Conservation (phyloP, 2,888 invertebrate genomes). For the Yponomeuta plumbellus region DNA sequence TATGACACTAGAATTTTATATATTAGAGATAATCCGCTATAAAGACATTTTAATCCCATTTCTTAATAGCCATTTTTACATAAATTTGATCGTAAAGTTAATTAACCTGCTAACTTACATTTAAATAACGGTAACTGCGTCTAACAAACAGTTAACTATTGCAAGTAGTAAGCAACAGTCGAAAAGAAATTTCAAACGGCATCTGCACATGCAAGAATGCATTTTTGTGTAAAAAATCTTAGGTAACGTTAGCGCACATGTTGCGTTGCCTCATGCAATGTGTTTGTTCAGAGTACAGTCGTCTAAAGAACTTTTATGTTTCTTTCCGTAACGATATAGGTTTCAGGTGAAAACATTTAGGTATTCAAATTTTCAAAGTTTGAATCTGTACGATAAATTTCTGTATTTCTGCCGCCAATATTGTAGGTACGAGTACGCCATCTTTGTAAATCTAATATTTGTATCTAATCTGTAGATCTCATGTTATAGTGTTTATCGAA, state of each 20-base stretch:
- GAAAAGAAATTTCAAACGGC: background rate
- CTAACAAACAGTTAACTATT: background rate
- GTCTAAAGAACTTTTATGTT: background rate
- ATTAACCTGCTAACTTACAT: background rate
- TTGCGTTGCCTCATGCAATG: slow-evolving; percentile 1
- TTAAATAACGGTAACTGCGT: background rate
- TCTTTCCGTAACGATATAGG: too few relatives aligned
- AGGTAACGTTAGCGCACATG: background rate
- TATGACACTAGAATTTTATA: too few relatives aligned
- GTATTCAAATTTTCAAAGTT: too few relatives aligned
- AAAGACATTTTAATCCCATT: too few relatives aligned
- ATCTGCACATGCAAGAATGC: background rate
- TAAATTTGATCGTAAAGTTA: background rate
- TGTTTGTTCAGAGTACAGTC: background rate
- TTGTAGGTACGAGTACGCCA: too few relatives aligned
- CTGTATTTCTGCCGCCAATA: too few relatives aligned
- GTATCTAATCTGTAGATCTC: too few relatives aligned
- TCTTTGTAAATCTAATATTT: too few relatives aligned
- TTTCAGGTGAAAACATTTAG: too few relatives aligned
- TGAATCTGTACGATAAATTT: too few relatives aligned
- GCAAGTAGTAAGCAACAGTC: background rate
- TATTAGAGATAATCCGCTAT: too few relatives aligned
- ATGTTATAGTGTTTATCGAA: too few relatives aligned
- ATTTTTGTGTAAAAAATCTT: slow-evolving; percentile 1
- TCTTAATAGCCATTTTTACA: background rate